These are phyloP conservation scores for Euclidia mi DNA, from an alignment of 2,888 invertebrate genomes.

Conservation along the genomic window DNA sequence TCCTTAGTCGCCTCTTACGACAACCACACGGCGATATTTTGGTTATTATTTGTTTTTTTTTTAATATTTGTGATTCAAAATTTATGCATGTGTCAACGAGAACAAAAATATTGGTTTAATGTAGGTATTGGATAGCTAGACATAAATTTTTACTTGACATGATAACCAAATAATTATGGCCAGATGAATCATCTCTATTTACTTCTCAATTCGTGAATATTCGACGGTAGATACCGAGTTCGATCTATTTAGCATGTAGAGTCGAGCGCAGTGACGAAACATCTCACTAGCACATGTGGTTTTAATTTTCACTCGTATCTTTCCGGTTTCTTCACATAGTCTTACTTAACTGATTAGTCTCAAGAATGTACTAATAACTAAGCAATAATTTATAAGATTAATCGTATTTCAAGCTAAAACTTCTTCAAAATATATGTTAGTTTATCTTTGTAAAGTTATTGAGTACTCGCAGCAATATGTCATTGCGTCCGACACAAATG, in stretches of 20 bases:
- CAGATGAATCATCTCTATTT: not conserved
- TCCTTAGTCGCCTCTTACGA: no score
- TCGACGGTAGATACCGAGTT: no score
- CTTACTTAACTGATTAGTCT: constrained; percentile 4
- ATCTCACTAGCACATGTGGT: constrained; percentile 38
- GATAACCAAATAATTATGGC: not conserved
- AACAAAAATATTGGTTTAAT: no score
- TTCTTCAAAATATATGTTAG: no score
- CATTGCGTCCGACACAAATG: constrained; percentile 27
- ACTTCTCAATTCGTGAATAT: not conserved
- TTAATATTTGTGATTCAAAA: no score
- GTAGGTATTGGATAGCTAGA: no score
- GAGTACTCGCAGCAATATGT: constrained; percentile 17
- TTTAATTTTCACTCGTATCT: constrained; percentile 32
- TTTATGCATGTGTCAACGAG: no score
- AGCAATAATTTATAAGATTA: no score
- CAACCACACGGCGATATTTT: no score
- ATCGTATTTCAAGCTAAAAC: no score
- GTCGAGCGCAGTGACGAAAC: constrained; percentile 1
- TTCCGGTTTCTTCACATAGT: constrained; percentile 7
- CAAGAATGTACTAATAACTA: not conserved
- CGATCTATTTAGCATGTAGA: not conserved
- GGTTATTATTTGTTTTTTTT: no score
- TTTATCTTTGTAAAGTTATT: no score
- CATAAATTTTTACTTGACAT: not conserved